Base-by-base conservation (phyloP, 1,140 invertebrate species). In the Brachionus manjavacas region DNA sequence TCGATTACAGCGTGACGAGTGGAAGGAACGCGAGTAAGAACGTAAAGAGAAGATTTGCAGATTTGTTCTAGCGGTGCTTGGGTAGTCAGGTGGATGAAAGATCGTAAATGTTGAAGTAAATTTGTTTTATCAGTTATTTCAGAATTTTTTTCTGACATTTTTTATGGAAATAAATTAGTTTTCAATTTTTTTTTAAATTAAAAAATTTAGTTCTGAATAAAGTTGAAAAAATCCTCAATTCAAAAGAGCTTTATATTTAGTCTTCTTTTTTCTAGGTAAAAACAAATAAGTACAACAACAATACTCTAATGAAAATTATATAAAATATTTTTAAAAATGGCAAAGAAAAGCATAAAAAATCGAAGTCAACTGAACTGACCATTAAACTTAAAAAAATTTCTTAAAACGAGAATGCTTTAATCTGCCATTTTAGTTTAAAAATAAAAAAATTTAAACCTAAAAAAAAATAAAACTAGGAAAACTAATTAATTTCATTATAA, bases 1-100 rank as follows among this genome's bases (percentile, higher is more conserved):
- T 81, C 79, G 11, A 81, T 60, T 23, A 81, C 79, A 25, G 79
- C 79, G 11, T 60, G 35, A 28, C 79, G 79, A 60, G 79, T 43
- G 11, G 79, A 35, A 12, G 79, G 79, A 0, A 81, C 79, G 6
- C 60, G n/a, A 14, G 52, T 81, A 8, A 81, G 28, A 41, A 81
- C 9, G 16, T 60, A 60, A 0, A 81, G n/a, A 23, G 79, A 39
- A 4, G 79, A 81, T 31, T 81, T 81, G 25, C 79, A 81, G 3
- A 81, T 55, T 43, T 55, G n/a, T 23, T 81, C 79, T 11, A 81
- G 28, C 3, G 79, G 79, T 16, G 79, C 49, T 23, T 81, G 49
- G 12, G 49, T 81, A 4, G 79, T 81, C 31, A 81, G 16, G 28
- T 81, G 79, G 25, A 81, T 60, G n/a, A 81, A 81, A 28, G 46